A percentile compares a stretch with the other conserved stretches of the same genome.
Evolutionary conservation across 2,888 invertebrate species (phyloP).

Genomic region (Criorhina ranunculi): DNA sequence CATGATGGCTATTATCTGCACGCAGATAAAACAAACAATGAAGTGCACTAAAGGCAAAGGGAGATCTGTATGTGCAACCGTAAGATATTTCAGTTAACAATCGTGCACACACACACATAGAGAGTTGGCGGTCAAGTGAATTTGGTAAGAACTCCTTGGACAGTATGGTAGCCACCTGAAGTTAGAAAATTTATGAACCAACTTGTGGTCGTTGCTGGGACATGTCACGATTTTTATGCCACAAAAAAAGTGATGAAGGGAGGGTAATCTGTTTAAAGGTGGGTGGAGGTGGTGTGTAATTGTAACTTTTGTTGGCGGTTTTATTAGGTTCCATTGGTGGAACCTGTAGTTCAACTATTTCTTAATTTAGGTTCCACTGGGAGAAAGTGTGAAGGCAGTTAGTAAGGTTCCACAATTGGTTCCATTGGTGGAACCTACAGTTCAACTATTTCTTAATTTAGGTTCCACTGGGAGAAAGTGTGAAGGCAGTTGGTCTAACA

Average conservation of each 20-base stretch:
- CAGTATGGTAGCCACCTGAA: conserved; percentile 39
- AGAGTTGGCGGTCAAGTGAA: conserved; percentile 69
- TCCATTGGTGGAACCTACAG: neutral
- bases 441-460: no score
- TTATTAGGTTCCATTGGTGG: neutral
- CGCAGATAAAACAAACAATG: conserved; percentile 74
- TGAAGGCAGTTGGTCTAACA: no score
- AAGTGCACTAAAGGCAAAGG: conserved; percentile 50
- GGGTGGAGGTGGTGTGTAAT: neutral
- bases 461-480: no score
- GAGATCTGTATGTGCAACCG: conserved; percentile 47
- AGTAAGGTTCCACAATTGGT: no score
- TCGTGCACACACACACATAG: conserved; percentile 1
- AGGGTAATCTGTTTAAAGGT: conserved; percentile 26
- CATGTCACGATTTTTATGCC: conserved; percentile 72
- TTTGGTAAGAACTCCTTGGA: conserved; percentile 1
- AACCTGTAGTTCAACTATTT: no score
- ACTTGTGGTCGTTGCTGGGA: conserved; percentile 47
- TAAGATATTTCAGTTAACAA: conserved; percentile 38
- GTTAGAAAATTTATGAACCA: conserved; percentile 53
- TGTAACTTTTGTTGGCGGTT: neutral
- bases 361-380: no score
- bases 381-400: no score
- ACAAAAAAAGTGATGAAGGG: conserved; percentile 64
- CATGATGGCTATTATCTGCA: conserved; percentile 55